phyloP scores from a whole-genome alignment of 2,113 vertebrate species.

The Corynorhinus townsendii region DNA sequence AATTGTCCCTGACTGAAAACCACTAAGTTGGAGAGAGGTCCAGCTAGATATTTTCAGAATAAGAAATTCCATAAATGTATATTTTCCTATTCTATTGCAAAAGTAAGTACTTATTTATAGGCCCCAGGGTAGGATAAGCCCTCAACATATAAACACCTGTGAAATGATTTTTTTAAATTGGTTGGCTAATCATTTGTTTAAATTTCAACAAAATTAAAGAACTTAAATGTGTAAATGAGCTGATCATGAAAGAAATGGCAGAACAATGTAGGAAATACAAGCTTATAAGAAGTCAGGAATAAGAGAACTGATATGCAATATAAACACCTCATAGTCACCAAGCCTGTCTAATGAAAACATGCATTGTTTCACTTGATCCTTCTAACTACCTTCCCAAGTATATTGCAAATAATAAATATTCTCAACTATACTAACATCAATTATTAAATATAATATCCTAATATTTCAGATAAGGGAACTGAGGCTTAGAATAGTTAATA shows the following conservation, averaged over 20 bases:
- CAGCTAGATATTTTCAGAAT: background rate
- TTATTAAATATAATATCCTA: background rate
- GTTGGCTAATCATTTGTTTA: background rate
- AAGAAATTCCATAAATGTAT: background rate
- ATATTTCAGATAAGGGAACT: background rate
- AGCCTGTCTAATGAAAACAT: background rate
- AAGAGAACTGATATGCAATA: background rate
- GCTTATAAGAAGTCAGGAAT: background rate
- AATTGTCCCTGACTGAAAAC: background rate
- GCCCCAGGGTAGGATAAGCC: background rate
- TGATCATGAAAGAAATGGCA: background rate
- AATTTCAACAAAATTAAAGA: background rate
- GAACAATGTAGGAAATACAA: background rate
- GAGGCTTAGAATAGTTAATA: background rate
- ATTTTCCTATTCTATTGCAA: background rate
- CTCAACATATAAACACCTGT: background rate
- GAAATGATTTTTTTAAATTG: background rate
- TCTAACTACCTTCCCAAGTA: background rate
- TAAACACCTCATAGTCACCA: background rate
- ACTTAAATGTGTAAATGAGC: background rate
- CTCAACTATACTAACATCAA: background rate
- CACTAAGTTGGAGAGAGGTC: background rate
- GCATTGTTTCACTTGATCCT: background rate
- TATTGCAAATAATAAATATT: background rate
- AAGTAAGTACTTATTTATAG: background rate